These are phyloP conservation scores for Oscheius sp. DNA, from an alignment of 2,888 invertebrate genomes.

Conservation along the genomic window DNA sequence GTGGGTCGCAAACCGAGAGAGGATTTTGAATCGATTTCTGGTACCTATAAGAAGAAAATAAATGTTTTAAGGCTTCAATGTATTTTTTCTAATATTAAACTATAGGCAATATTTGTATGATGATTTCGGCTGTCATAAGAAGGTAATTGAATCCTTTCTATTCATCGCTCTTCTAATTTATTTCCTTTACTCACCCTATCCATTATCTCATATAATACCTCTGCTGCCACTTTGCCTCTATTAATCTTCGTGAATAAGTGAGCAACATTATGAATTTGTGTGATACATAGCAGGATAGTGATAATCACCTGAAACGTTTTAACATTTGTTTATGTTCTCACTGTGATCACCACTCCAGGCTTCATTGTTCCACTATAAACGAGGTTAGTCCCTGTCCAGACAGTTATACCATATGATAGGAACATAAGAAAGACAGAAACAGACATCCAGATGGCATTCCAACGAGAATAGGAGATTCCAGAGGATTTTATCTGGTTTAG, in stretches of 20 bases:
- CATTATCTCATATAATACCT: slow-evolving; percentile 73
- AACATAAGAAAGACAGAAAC: slow-evolving; percentile 70
- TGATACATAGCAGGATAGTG: slow-evolving; percentile 78
- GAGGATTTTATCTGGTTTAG: slow-evolving; percentile 52
- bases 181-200: slow-evolving; percentile 71
- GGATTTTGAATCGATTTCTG: slow-evolving; percentile 59
- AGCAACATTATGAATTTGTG: slow-evolving; percentile 82
- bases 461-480: slow-evolving; percentile 63
- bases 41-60: too few relatives aligned
- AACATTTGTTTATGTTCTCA: slow-evolving; percentile 48
- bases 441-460: slow-evolving; percentile 69
- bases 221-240: slow-evolving; percentile 81
- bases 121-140: too few relatives aligned
- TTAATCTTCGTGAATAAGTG: slow-evolving; percentile 84
- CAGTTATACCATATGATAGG: slow-evolving; percentile 65
- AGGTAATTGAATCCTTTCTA: too few relatives aligned
- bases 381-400: slow-evolving; percentile 62
- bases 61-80: too few relatives aligned
- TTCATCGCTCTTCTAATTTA: too few relatives aligned
- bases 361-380: slow-evolving; percentile 39
- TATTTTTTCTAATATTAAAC: too few relatives aligned
- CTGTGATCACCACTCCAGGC: slow-evolving; percentile 47
- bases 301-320: slow-evolving; percentile 72
- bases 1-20: slow-evolving; percentile 71
- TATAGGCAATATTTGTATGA: too few relatives aligned